phyloP scores from a whole-genome alignment of 2,797 vertebrate species.

The Varecia variegata region DNA sequence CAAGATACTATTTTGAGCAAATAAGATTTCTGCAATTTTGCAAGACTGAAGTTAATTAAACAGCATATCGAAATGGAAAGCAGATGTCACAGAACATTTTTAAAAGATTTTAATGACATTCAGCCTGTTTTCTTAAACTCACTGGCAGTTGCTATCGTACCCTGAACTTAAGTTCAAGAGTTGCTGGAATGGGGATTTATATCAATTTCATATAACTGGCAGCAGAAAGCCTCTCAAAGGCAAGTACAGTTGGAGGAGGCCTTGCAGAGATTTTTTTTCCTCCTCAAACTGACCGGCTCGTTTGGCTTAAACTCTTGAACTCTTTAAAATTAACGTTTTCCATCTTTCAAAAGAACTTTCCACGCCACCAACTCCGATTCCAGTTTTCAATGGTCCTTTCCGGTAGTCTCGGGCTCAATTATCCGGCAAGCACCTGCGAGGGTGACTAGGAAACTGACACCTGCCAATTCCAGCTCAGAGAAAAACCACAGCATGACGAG shows the following conservation, averaged over 20 bases:
- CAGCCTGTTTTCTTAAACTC: constrained; percentile 55
- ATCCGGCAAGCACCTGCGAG: neutral
- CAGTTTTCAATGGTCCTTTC: constrained; percentile 1
- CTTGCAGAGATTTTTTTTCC: neutral
- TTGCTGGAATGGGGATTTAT: constrained; percentile 13
- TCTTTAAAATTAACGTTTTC: constrained; percentile 50
- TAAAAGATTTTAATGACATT: constrained; percentile 71
- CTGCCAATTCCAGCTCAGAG: constrained; percentile 16
- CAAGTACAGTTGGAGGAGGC: neutral
- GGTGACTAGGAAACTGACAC: neutral
- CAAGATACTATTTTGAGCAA: constrained; percentile 75
- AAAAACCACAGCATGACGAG: neutral
- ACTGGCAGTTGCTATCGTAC: constrained; percentile 53
- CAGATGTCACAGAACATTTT: constrained; percentile 69
- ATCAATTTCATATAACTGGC: constrained; percentile 29
- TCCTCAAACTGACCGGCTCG: neutral
- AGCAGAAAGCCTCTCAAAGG: neutral
- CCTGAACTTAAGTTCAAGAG: constrained; percentile 39
- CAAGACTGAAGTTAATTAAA: constrained; percentile 79
- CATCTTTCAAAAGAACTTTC: constrained; percentile 34
- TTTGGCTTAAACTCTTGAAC: constrained; percentile 54
- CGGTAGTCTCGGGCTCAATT: neutral
- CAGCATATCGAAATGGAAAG: constrained; percentile 75
- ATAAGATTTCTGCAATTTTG: constrained; percentile 72
- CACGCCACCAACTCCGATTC: neutral